These are phyloP conservation scores for Bombus picipes DNA, from an alignment of 1,140 invertebrate genomes.

Conservation along the genomic window DNA sequence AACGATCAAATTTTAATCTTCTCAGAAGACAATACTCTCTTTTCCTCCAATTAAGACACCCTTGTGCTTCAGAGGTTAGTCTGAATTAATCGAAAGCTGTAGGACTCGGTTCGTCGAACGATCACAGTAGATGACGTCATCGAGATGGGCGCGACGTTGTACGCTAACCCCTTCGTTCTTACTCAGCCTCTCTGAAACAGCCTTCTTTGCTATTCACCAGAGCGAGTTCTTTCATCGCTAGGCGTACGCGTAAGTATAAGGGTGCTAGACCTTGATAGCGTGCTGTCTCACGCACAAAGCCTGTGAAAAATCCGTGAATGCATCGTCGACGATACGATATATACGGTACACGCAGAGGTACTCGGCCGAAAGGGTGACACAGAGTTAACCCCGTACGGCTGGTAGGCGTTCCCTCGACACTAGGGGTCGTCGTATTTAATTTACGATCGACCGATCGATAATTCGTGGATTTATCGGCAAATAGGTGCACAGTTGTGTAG, in stretches of 20 bases:
- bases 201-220: slow-evolving; percentile 61
- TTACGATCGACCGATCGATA: slow-evolving; percentile 3
- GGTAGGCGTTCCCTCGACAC: slow-evolving; percentile 8
- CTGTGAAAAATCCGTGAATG: slow-evolving; percentile 62
- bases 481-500: not conserved
- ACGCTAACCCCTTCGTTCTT: slow-evolving; percentile 34
- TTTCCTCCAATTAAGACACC: not conserved
- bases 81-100: not conserved
- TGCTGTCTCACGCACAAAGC: slow-evolving; percentile 68
- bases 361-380: not conserved
- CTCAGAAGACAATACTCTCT: not conserved
- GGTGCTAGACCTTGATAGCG: slow-evolving; percentile 70
- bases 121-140: slow-evolving; percentile 33
- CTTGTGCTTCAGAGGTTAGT: not conserved
- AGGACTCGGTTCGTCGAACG: not conserved
- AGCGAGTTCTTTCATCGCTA: slow-evolving; percentile 49
- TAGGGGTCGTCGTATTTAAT: not conserved
- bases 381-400: not conserved
- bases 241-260: slow-evolving; percentile 56
- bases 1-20: not conserved
- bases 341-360: not conserved
- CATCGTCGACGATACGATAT: slow-evolving; percentile 32
- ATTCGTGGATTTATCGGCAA: slow-evolving; percentile 14
- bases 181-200: slow-evolving; percentile 39
- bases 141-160: slow-evolving; percentile 45